Base-by-base conservation (phyloP, 2,797 vertebrate species). In the Phaenicophaeus curvirostris region DNA sequence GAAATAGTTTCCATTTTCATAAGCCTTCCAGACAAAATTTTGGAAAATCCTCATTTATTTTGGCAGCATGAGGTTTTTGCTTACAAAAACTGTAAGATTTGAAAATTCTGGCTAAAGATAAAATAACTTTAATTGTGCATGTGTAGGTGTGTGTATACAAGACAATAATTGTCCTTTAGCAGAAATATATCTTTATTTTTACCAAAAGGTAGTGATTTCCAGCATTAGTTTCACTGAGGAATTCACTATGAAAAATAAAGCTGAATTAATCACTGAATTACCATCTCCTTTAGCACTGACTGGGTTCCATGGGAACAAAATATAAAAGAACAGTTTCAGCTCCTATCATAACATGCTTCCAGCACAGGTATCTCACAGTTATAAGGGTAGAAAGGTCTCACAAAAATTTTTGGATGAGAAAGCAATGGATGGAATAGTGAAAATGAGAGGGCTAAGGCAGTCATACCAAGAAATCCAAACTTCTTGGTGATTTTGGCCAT, bases 21-120 rank as follows among this genome's bases (percentile, higher is more conserved):
- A 90, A 59, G 33, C 13, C 27, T 87, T 87, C n/a, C 50, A 90
- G 84, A 81, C n/a, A 91, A 91, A 91, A 84, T 90, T 72, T 69
- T 75, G 37, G n/a, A 84, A 94, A 88, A 78, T 25, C 6, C 11
- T 69, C 3, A 59, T 81, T 94, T 79, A 59, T 28, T 66, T n/a
- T 66, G n/a, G 73, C 31, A 85, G 71, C 0, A 5, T 24, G 3
- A 75, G 8, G 2, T 0, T 7, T 79, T 66, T 73, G 35, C 72
- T 85, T 62, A 87, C 11, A 31, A 80, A 48, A 80, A 73, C 42
- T 24, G 4, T 14, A 8, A 53, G 61, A 77, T 23, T 84, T n/a
- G 39, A 62, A 44, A 90, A 89, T 67, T 89, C 30, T 80, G 15
- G 31, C 30, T 68, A 93, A 69, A 87, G 87, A 41, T 77, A 79